Evolutionary conservation across 2,888 invertebrate species (phyloP).

Genomic region (Spisula solida): DNA sequence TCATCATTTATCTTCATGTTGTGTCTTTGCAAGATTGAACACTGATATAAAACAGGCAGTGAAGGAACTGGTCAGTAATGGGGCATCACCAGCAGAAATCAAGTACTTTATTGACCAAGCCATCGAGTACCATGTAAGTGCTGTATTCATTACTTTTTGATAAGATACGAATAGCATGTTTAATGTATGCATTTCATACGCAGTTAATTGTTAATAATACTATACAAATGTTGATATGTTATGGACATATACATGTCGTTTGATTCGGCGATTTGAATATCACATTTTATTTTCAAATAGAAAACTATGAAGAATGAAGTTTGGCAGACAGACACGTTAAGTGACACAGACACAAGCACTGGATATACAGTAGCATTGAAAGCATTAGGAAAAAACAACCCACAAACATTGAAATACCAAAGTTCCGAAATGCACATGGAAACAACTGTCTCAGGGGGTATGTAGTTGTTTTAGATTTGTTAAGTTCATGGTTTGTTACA

Average conservation of each 20-base stretch:
- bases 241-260: no score
- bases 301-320: constrained; percentile 19
- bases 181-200: no score
- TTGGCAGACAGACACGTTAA: constrained; percentile 41
- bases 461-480: background rate
- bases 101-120: constrained; percentile 55
- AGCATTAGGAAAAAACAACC: constrained; percentile 71
- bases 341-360: constrained; percentile 62
- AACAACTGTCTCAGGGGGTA: constrained; percentile 65
- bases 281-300: constrained; percentile 22
- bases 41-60: constrained; percentile 55
- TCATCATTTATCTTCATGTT: no score
- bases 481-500: no score
- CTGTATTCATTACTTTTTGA: no score
- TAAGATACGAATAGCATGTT: no score
- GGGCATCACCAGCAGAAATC: constrained; percentile 62
- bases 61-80: constrained; percentile 48
- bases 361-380: constrained; percentile 62
- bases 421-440: constrained; percentile 27
- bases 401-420: constrained; percentile 65
- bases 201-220: no score
- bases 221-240: no score
- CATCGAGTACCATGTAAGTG: constrained; percentile 55
- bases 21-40: background rate
- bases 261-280: no score